These are phyloP conservation scores for Hofmannophila pseudospretella DNA, from an alignment of 2,888 invertebrate genomes.

Conservation along the genomic window DNA sequence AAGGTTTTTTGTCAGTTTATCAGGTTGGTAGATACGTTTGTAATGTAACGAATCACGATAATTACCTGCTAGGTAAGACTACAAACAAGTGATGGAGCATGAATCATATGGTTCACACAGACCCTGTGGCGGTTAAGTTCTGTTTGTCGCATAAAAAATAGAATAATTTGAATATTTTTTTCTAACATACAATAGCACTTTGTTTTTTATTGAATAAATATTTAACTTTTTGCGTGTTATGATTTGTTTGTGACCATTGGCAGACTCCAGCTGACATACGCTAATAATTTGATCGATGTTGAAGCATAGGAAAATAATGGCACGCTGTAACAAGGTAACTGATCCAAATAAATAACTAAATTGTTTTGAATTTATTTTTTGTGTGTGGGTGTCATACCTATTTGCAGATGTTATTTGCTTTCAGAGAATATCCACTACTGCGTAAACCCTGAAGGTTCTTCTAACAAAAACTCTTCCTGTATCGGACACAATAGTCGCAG, in stretches of 20 bases:
- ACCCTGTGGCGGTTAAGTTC: slow-evolving; percentile 23
- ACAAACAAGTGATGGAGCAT: slow-evolving; percentile 19
- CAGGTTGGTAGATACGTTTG: too few species aligned
- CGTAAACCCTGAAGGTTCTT: slow-evolving; percentile 39
- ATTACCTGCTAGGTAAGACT: slow-evolving; percentile 20
- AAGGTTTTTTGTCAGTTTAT: slow-evolving; percentile 43
- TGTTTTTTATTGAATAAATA: slow-evolving; percentile 4
- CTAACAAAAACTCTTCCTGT: slow-evolving; percentile 56
- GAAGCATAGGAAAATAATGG: background rate
- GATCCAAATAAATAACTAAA: background rate
- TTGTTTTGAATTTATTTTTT: background rate
- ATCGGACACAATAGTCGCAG: slow-evolving; percentile 26
- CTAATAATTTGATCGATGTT: slow-evolving; percentile 1
- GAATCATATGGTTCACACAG: slow-evolving; percentile 30
- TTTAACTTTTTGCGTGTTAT: slow-evolving; percentile 5
- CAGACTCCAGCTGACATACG: slow-evolving; percentile 1
- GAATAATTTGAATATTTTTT: slow-evolving; percentile 10
- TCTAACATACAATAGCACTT: slow-evolving; percentile 1
- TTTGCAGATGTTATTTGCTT: slow-evolving; percentile 2
- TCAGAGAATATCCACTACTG: slow-evolving; percentile 2
- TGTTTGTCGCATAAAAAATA: slow-evolving; percentile 18
- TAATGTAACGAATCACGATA: slow-evolving; percentile 24
- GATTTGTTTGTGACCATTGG: slow-evolving; percentile 2
- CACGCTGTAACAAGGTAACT: background rate
- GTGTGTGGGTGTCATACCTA: too few species aligned